A percentile compares a stretch with the other conserved stretches of the same genome.
Evolutionary conservation across 2,797 vertebrate species (phyloP).

Genomic region (Epinephelus awoara): DNA sequence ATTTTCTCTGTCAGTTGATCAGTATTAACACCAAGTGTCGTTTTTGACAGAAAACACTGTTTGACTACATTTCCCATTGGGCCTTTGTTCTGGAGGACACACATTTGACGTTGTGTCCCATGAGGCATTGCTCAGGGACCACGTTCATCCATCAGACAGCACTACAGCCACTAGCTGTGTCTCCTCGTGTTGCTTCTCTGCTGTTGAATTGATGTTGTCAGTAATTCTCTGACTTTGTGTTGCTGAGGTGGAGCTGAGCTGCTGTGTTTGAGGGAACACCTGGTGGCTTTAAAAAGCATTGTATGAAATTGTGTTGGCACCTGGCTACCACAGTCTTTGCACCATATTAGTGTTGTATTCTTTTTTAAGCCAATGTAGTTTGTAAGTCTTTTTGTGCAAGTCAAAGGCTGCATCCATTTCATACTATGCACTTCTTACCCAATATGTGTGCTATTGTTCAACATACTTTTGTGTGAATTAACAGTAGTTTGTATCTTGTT

Average conservation of each 20-base stretch:
- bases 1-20: constrained; percentile 14
- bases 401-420: no score
- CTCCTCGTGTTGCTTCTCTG: not conserved
- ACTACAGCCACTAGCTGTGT: not conserved
- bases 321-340: no score
- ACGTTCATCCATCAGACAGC: not conserved
- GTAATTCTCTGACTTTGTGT: not conserved
- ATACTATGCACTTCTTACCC: no score
- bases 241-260: not conserved
- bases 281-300: not conserved
- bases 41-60: not conserved
- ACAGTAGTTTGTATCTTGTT: no score
- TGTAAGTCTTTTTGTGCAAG: no score
- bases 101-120: constrained; percentile 26
- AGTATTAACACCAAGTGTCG: not conserved
- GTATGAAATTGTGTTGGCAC: not conserved
- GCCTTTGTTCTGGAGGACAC: constrained; percentile 23
- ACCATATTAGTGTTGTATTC: no score
- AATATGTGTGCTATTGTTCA: no score
- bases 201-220: not conserved
- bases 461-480: no score
- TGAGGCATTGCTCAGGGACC: constrained; percentile 35
- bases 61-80: constrained; percentile 46
- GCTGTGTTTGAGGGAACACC: not conserved
- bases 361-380: no score